Conservation (phyloP, 1,140 invertebrate species). For the Chlorops oryzae region DNA sequence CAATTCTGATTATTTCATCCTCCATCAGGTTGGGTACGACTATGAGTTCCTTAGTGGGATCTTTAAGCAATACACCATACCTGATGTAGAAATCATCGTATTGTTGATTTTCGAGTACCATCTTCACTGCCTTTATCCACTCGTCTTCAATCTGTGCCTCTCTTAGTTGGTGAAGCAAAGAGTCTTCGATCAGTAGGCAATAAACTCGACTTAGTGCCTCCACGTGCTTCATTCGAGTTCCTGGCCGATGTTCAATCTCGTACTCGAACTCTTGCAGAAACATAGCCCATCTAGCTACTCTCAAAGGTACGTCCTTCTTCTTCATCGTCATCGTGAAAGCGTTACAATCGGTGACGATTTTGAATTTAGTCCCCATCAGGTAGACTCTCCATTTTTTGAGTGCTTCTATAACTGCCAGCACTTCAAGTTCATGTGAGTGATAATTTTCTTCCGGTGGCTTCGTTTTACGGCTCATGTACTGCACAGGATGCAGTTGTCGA, state of each 20-base stretch:
- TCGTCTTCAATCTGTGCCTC: not conserved
- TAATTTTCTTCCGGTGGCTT: slow-evolving; percentile 25
- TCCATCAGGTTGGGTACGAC: slow-evolving; percentile 25
- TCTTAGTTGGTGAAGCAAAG: not conserved
- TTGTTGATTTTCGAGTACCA: not conserved
- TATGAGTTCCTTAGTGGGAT: slow-evolving; percentile 8
- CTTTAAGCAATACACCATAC: not conserved
- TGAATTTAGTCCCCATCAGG: slow-evolving; percentile 13
- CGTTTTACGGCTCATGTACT: slow-evolving; percentile 19
- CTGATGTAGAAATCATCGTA: not conserved
- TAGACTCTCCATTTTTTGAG: slow-evolving; percentile 18
- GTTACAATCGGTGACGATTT: slow-evolving; percentile 19
- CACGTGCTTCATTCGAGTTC: slow-evolving; percentile 13
- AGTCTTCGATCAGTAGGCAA: slow-evolving; percentile 24
- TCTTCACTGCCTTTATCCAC: not conserved
- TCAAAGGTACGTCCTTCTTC: slow-evolving; percentile 14
- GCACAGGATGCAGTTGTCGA: slow-evolving; percentile 10
- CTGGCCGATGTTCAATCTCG: slow-evolving; percentile 17
- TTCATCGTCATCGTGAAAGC: slow-evolving; percentile 17
- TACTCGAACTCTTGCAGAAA: slow-evolving; percentile 16
- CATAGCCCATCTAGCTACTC: slow-evolving; percentile 15
- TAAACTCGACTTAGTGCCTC: slow-evolving; percentile 3
- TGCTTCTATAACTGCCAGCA: slow-evolving; percentile 18
- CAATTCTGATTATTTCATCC: slow-evolving; percentile 16
- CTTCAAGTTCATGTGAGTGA: slow-evolving; percentile 29